Conservation (phyloP, 2,797 vertebrate species). For the Acrocephalus scirpaceus region DNA sequence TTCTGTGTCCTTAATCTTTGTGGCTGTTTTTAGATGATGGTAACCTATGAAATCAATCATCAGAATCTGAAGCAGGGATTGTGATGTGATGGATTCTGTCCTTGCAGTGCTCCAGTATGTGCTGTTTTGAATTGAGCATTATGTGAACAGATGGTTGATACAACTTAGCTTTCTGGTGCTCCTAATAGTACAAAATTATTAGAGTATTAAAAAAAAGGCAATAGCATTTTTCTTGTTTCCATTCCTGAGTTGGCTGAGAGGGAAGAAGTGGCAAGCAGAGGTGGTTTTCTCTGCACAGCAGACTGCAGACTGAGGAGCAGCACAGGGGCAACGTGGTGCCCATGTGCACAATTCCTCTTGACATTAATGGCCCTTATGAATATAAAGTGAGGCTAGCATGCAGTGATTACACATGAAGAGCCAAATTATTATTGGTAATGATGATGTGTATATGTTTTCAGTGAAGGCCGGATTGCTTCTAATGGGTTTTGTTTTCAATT, state of each 20-base stretch:
- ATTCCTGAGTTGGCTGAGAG: background rate
- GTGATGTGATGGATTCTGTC: background rate
- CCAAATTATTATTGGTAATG: constrained; percentile 37
- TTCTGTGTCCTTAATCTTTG: background rate
- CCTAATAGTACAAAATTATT: background rate
- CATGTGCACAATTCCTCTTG: constrained; percentile 2
- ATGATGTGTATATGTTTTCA: constrained; percentile 3
- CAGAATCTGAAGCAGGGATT: background rate
- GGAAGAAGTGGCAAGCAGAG: background rate
- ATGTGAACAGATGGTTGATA: background rate
- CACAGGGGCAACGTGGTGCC: background rate
- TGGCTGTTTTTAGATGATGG: background rate
- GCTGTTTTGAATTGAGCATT: background rate
- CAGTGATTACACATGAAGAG: constrained; percentile 17
- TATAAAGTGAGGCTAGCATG: background rate
- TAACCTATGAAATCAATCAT: background rate
- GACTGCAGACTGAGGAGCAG: background rate
- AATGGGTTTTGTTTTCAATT: constrained; percentile 33
- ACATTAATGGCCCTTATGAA: background rate
- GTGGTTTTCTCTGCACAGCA: background rate
- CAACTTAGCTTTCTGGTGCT: background rate
- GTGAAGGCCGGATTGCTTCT: background rate
- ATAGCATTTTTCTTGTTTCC: background rate
- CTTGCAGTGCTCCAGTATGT: background rate
- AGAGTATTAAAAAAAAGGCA: background rate